Percentiles rank a stretch among this genome's conserved stretches.
These are phyloP conservation scores for Carassius gibelio DNA, from an alignment of 2,113 vertebrate species.

Conservation along the genomic window DNA sequence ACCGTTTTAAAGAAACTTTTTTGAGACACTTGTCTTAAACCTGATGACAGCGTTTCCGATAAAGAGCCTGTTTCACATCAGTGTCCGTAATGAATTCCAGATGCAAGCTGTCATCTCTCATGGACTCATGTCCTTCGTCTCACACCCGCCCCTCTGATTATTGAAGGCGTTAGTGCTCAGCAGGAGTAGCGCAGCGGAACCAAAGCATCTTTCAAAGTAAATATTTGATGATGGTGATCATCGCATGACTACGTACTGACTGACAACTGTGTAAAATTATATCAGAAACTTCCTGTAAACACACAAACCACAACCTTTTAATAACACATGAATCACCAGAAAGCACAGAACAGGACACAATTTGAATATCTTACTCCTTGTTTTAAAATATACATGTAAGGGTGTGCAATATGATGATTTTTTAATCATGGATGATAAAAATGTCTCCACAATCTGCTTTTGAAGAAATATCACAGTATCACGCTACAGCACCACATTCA, in stretches of 20 bases:
- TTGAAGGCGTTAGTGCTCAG: conserved; percentile 38
- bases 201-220: conserved; percentile 49
- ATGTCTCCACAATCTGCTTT: too few species aligned
- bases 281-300: conserved; percentile 9
- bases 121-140: conserved; percentile 33
- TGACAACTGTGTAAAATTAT: conserved; percentile 6
- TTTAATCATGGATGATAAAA: too few species aligned
- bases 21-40: neutral
- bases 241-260: conserved; percentile 25
- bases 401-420: too few species aligned
- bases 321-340: neutral
- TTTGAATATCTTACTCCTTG: neutral
- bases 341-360: neutral
- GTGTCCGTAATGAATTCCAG: conserved; percentile 50
- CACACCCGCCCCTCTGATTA: neutral
- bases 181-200: conserved; percentile 15
- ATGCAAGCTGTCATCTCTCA: conserved; percentile 40
- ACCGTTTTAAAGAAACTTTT: neutral
- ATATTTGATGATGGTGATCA: conserved; percentile 44
- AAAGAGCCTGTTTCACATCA: conserved; percentile 40
- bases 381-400: neutral
- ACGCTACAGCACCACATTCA: too few species aligned
- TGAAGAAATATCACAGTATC: too few species aligned
- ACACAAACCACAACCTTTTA: neutral
- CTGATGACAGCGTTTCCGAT: conserved; percentile 37